phyloP scores from a whole-genome alignment of 2,113 vertebrate genomes.

The Clarias magur region DNA sequence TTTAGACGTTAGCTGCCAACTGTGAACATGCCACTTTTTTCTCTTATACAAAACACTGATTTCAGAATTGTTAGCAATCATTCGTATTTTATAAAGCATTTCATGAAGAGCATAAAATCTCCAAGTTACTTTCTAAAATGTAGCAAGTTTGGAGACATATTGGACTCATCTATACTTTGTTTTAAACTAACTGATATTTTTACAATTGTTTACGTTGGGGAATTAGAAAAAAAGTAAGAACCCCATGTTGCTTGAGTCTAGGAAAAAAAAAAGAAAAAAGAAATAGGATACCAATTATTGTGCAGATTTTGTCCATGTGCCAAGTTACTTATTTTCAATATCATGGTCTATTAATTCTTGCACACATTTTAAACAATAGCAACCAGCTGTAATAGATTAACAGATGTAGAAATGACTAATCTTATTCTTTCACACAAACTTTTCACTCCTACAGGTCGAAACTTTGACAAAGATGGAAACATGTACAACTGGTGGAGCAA shows the following conservation, averaged over 20 bases:
- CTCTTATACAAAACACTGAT: neutral
- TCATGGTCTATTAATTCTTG: neutral
- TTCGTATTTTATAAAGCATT: neutral
- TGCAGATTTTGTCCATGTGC: neutral
- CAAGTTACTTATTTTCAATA: neutral
- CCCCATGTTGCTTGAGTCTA: neutral
- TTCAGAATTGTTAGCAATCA: neutral
- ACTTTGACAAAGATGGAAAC: slow-evolving; percentile 94
- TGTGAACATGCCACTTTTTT: neutral
- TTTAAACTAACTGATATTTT: neutral
- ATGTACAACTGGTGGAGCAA: slow-evolving; percentile 99
- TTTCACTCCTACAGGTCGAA: slow-evolving; percentile 78
- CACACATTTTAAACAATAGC: neutral
- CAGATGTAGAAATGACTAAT: neutral
- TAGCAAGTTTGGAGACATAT: neutral
- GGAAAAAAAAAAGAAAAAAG: too few species aligned
- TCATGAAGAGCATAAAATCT: neutral
- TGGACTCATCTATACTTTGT: neutral
- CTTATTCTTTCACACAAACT: neutral
- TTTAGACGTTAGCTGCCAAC: neutral
- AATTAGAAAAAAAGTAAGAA: neutral
- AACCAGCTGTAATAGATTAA: neutral
- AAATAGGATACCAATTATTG: neutral
- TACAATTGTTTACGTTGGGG: neutral
- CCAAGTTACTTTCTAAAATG: neutral